Evolutionary conservation across 2,888 invertebrate genomes (phyloP).

Genomic region (Orthonevra nobilis): DNA sequence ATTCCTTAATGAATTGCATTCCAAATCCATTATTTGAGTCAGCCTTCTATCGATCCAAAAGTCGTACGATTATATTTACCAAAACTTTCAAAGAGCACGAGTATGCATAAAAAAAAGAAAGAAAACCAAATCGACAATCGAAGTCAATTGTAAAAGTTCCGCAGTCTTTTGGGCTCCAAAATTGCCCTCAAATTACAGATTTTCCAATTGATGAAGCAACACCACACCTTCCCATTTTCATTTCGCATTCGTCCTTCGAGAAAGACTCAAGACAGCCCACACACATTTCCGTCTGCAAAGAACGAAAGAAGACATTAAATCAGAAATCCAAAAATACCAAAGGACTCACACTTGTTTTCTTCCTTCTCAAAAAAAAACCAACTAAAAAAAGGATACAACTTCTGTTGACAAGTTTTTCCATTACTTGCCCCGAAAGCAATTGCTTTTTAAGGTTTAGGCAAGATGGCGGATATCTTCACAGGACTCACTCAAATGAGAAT

Average conservation of each 20-base stretch:
- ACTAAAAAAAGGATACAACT: not conserved
- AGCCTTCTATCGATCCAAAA: too few relatives aligned
- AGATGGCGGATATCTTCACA: conserved; percentile 11
- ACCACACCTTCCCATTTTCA: too few relatives aligned
- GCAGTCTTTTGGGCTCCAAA: conserved; percentile 19
- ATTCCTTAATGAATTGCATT: too few relatives aligned
- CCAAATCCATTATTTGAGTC: too few relatives aligned
- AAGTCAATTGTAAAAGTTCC: conserved; percentile 15
- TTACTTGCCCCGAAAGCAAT: conserved; percentile 2
- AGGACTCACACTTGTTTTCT: too few relatives aligned
- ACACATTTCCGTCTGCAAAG: not conserved
- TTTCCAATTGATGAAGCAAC: conserved; percentile 39
- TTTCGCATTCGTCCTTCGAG: not conserved
- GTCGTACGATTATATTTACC: too few relatives aligned
- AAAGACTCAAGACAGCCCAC: too few relatives aligned
- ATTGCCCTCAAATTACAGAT: conserved; percentile 45
- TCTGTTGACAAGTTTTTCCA: conserved; percentile 48
- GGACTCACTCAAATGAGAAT: not conserved
- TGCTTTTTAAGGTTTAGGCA: conserved; percentile 1
- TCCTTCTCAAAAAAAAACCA: not conserved
- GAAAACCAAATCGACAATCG: not conserved
- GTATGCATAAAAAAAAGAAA: not conserved
- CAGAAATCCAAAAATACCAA: conserved; percentile 16
- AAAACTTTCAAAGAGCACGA: too few relatives aligned
- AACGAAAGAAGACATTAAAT: conserved; percentile 22